A percentile compares a stretch with the other conserved stretches of the same genome.
These are phyloP conservation scores for Pristionchus pacificus DNA, from an alignment of 1,140 invertebrate species.

Conservation along the genomic window DNA sequence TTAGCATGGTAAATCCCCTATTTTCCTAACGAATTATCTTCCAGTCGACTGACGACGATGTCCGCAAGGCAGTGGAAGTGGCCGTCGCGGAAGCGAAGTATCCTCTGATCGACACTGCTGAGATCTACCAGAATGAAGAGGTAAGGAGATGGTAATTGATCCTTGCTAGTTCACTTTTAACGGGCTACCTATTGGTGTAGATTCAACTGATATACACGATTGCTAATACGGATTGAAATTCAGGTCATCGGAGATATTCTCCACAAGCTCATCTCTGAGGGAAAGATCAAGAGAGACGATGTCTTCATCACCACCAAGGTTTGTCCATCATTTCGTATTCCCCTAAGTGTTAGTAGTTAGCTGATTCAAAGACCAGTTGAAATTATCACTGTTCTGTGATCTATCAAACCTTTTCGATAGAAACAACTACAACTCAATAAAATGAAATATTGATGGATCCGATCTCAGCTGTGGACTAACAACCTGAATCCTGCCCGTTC, in stretches of 20 bases:
- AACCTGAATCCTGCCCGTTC: constrained; percentile 16
- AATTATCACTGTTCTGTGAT: too few relatives aligned
- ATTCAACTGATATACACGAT: too few relatives aligned
- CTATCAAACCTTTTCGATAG: too few relatives aligned
- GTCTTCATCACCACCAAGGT: constrained; percentile 77
- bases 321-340: neutral
- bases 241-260: constrained; percentile 71
- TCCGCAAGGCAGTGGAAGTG: neutral
- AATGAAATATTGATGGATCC: too few relatives aligned
- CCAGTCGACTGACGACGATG: constrained; percentile 59
- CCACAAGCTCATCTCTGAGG: constrained; percentile 70
- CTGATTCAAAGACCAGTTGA: too few relatives aligned
- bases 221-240: too few relatives aligned
- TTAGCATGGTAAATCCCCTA: neutral
- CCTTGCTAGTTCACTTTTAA: too few relatives aligned
- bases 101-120: constrained; percentile 75
- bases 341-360: too few relatives aligned
- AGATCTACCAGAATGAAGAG: constrained; percentile 74
- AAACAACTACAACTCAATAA: too few relatives aligned
- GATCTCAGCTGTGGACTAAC: constrained; percentile 65
- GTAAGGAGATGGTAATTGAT: too few relatives aligned
- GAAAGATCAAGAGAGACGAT: constrained; percentile 70
- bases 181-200: too few relatives aligned
- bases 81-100: constrained; percentile 71
- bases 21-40: neutral